A percentile compares a stretch with the other conserved stretches of the same genome.
These are phyloP conservation scores for Pachyrhynchus sulphureomaculatus DNA, from an alignment of 1,140 invertebrate species.

Conservation along the genomic window DNA sequence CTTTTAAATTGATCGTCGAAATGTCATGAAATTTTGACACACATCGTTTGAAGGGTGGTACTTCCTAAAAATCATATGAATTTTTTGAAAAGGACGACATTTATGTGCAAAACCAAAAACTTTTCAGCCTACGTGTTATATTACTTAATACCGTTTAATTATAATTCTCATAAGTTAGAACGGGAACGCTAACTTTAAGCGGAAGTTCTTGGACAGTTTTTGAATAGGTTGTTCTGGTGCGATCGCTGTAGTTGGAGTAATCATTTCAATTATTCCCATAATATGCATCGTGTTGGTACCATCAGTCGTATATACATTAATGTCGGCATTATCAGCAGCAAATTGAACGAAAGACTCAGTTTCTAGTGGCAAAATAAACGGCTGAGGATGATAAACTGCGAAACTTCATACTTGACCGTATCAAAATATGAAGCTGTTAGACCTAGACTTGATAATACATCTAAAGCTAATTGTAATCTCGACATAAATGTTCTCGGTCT, in stretches of 20 bases:
- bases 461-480: conserved; percentile 41
- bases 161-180: conserved; percentile 40
- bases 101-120: too few species aligned
- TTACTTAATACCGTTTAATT: too few species aligned
- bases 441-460: conserved; percentile 40
- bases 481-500: conserved; percentile 49
- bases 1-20: too few species aligned
- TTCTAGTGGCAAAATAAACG: conserved; percentile 47
- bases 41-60: too few species aligned
- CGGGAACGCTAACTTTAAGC: conserved; percentile 38
- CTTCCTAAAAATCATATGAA: too few species aligned
- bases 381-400: conserved; percentile 47
- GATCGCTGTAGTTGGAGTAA: conserved; percentile 43
- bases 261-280: conserved; percentile 50
- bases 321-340: conserved; percentile 50
- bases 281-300: conserved; percentile 49
- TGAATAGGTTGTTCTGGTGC: conserved; percentile 33
- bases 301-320: conserved; percentile 50
- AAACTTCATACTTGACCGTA: conserved; percentile 44
- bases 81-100: too few species aligned
- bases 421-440: conserved; percentile 47
- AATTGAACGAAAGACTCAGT: conserved; percentile 48
- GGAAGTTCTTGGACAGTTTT: conserved; percentile 34
- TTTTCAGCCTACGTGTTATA: too few species aligned
- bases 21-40: too few species aligned